Base-by-base conservation (phyloP, 1,140 invertebrate species). In the Aricia agestis region DNA sequence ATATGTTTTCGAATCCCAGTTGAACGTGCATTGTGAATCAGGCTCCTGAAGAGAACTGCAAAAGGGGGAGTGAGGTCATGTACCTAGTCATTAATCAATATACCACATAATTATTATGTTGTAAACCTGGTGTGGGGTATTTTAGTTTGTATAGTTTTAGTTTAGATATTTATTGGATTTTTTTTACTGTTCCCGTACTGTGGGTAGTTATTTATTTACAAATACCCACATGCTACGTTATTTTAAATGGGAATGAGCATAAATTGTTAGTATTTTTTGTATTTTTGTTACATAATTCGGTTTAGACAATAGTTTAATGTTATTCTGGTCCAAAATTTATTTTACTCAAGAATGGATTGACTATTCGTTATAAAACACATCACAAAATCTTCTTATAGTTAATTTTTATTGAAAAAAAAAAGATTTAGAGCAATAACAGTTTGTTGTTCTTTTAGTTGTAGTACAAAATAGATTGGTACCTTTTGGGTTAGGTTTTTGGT, bases 41-140 rank as follows among this genome's bases (percentile, higher is more conserved):
- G 72, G 77, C 69, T 69, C 69, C 69, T 76, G 66, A 19, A 68
- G 58, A 68, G 58, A 58, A 68, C 25, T 57, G 75, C 75, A 76
- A 76, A 76, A 75, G 68, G 82, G 80, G 85, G 83, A 83, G 36
- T 36, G 9, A 83, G 86, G 88, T 82, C 86, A 87, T 79, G 82
- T 85, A 81, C 86, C 88, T 90, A 90, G 88, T 90, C 88, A 90
- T 90, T 90, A 90, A 87, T 90, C 88, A 90, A 89, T 90, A 88
- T 85, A 67, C 89, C 88, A 84, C 87, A 81, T 90, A 83, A 79
- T 31, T 61, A 69, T 32, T 32, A 59, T 69, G 17, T 31, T 52
- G 52, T 68, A n/a, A 52, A 57, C 18, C 57, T 69, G 68, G 68
- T 69, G 68, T 69, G 68, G 68, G 68, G 68, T 69, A 42, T 61